Evolutionary conservation across 2,888 invertebrate genomes (phyloP).

Genomic region (Horisme vitalbata): DNA sequence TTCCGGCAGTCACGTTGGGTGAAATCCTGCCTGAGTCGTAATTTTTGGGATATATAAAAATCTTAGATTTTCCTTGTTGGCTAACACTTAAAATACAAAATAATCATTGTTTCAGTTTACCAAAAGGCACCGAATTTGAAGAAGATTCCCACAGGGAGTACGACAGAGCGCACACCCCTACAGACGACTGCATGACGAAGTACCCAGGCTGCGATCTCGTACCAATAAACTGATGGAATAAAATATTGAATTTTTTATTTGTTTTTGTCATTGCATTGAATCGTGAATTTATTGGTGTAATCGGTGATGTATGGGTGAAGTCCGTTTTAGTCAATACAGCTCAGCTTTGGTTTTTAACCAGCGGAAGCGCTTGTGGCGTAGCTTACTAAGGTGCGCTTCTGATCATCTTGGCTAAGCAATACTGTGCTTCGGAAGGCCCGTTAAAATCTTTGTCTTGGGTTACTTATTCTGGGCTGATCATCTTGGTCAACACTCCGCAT

Average conservation of each 20-base stretch:
- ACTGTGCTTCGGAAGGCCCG: no score
- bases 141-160: constrained; percentile 69
- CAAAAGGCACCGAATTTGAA: constrained; percentile 63
- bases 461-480: no score
- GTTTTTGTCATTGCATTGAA: constrained; percentile 17
- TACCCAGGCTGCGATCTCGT: constrained; percentile 67
- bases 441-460: no score
- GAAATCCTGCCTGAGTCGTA: no score
- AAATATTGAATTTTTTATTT: constrained; percentile 16
- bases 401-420: no score
- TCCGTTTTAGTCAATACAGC: neutral
- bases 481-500: no score
- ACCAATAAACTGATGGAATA: constrained; percentile 20
- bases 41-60: no score
- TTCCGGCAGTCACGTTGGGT: no score
- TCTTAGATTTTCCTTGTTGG: no score
- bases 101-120: constrained; percentile 62
- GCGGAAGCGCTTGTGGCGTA: no score
- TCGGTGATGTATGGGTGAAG: constrained; percentile 1
- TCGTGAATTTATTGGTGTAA: constrained; percentile 11
- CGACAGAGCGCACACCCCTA: constrained; percentile 66
- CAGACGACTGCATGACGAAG: constrained; percentile 61
- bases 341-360: no score
- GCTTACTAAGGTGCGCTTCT: no score
- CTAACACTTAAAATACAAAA: neutral